phyloP scores from a whole-genome alignment of 2,113 vertebrate species.

The Zeus faber region DNA sequence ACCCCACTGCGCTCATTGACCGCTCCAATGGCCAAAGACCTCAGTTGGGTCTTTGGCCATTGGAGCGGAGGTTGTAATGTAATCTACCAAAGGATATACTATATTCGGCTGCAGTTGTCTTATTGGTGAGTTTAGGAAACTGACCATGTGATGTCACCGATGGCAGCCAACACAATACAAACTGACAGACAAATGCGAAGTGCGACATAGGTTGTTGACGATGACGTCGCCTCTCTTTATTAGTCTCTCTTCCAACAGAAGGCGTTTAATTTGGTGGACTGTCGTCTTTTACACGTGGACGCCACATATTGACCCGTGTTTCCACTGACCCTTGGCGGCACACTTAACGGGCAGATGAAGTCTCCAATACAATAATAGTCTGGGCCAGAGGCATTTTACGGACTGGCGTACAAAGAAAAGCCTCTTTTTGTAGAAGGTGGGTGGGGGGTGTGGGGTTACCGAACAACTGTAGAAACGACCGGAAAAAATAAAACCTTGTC shows the following conservation, averaged over 20 bases:
- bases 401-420: background rate
- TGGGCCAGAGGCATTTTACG: conserved; percentile 16
- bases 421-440: background rate
- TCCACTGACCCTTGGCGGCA: conserved; percentile 34
- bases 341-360: conserved; percentile 36
- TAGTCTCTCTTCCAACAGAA: conserved; percentile 28
- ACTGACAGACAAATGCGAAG: conserved; percentile 36
- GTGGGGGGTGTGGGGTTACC: no score
- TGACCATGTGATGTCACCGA: conserved; percentile 50
- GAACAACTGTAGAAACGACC: no score
- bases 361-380: conserved; percentile 26
- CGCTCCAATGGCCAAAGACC: no score
- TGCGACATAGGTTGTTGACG: conserved; percentile 26
- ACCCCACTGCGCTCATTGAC: no score
- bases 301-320: conserved; percentile 49
- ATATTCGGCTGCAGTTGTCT: no score
- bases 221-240: conserved; percentile 54
- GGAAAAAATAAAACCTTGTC: background rate
- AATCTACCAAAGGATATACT: no score
- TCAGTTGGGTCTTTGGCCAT: no score
- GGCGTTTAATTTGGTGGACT: conserved; percentile 48
- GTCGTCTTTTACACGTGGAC: conserved; percentile 51
- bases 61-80: no score
- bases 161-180: conserved; percentile 14
- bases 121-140: conserved; percentile 16